Conservation (phyloP, 1,140 invertebrate genomes). For the Tribolium madens region DNA sequence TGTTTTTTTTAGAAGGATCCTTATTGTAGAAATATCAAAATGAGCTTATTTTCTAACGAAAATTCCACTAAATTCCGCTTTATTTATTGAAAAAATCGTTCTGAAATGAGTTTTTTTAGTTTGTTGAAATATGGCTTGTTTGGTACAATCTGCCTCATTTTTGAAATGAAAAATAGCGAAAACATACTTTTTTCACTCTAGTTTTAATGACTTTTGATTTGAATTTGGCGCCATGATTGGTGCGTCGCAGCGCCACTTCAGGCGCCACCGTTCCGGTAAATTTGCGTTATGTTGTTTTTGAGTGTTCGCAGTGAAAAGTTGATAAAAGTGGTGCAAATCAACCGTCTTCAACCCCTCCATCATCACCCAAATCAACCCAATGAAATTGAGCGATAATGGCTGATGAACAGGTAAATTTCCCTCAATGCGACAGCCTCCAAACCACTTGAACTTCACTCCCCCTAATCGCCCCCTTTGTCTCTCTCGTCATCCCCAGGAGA, state of each 20-base stretch:
- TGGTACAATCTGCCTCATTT: too few species aligned
- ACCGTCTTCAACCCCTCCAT: not conserved
- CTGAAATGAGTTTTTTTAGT: too few species aligned
- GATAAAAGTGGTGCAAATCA: conserved; percentile 18
- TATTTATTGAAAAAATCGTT: too few species aligned
- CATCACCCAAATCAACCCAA: conserved; percentile 58
- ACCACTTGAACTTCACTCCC: conserved; percentile 23
- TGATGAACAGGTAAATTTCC: conserved; percentile 72
- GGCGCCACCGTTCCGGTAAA: conserved; percentile 27
- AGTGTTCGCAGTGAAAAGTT: conserved; percentile 23
- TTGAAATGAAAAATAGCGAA: too few species aligned
- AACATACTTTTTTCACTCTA: too few species aligned
- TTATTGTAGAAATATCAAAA: too few species aligned
- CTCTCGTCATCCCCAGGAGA: conserved; percentile 74
- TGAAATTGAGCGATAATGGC: conserved; percentile 71
- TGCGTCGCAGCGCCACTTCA: not conserved
- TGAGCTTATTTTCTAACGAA: too few species aligned
- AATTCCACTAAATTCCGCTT: too few species aligned
- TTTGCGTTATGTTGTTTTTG: conserved; percentile 41
- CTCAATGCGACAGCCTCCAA: not conserved
- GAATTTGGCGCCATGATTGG: conserved; percentile 5
- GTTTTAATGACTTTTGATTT: too few species aligned
- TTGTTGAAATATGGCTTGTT: too few species aligned
- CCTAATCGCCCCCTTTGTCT: conserved; percentile 4
- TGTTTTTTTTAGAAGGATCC: too few species aligned